Evolutionary conservation across 2,888 invertebrate species (phyloP), one percentile per base, ranked within the genome.

Genomic region (Andrena dorsata): DNA sequence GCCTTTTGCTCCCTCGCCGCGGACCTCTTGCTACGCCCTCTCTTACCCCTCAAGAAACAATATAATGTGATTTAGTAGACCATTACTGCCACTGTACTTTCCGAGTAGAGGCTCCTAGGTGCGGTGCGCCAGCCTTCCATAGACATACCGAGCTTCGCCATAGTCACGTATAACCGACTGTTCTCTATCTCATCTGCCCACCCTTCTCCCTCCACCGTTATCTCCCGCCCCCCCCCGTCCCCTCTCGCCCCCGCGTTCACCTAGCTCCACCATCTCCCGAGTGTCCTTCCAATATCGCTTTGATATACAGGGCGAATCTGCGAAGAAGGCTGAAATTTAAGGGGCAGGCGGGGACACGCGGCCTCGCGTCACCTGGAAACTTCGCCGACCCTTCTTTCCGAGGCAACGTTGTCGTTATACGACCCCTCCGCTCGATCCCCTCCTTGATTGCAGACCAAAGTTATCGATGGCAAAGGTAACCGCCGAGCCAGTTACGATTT

Each of bases 61-160:
- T 93, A 92, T 92, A 92, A 92, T 92, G 92, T 93, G 93, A 93
- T 93, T 93, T 93, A 93, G 90, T 90, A 86, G 90, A 90, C 92
- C 92, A 93, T 93, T 93, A 93, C 92, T 90, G 91, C 89, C 91
- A 89, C 90, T 90, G 91, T 92, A 92, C 90, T 92, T 90, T 92
- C 90, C 89, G 81, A 90, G 91, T 82, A 87, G 84, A 83, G 81
- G 88, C 85, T 86, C 71, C 89, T 89, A 87, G 88, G 83, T 90
- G 88, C 84, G 89, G 90, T 87, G 82, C 85, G 85, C 89, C 88
- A 82, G 84, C 79, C 86, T 80, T 77, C 85, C 86, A 80, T 86
- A 89, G 88, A 89, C 89, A 85, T 66, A 73, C 82, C 83, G 65
- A 81, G 78, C 65, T 84, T 41, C 83, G 80, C 81, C 68, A 60